Percentiles rank a stretch among this genome's conserved stretches.
phyloP scores from a whole-genome alignment of 2,113 vertebrate species.

The Prunella himalayana region DNA sequence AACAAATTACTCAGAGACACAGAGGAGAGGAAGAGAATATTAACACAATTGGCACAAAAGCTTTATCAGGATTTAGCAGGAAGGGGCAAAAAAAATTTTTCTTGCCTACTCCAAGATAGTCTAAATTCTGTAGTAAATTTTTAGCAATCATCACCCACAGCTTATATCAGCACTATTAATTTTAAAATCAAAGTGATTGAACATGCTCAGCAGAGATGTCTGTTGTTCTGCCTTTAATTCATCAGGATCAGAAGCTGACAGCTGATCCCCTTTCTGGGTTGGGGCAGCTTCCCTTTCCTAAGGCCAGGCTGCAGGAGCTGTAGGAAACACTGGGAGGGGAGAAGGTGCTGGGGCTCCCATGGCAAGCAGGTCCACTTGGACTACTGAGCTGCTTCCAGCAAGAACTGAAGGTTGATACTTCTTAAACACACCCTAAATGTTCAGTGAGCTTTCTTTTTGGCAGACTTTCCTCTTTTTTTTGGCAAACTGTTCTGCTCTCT shows the following conservation, averaged over 20 bases:
- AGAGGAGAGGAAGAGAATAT: neutral
- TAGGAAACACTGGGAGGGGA: neutral
- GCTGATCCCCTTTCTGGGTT: neutral
- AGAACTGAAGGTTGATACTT: neutral
- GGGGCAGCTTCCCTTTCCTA: neutral
- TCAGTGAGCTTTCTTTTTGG: neutral
- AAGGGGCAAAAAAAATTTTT: neutral
- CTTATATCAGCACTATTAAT: neutral
- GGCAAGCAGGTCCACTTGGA: neutral
- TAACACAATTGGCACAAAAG: neutral
- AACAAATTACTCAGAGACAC: accelerated
- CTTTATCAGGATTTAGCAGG: neutral
- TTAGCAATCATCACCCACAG: neutral
- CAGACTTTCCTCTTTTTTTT: neutral
- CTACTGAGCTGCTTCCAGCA: accelerated
- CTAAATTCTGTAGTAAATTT: neutral
- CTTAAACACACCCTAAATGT: neutral
- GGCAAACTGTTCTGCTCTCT: neutral
- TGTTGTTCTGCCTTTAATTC: neutral
- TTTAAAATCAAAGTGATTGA: neutral
- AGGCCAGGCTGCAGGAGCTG: neutral
- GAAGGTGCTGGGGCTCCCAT: accelerated
- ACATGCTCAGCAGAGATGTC: neutral
- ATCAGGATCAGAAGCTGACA: neutral
- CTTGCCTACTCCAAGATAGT: neutral